These are phyloP conservation scores for Andrena haemorrhoa DNA, from an alignment of 2,888 invertebrate genomes.

Conservation along the genomic window DNA sequence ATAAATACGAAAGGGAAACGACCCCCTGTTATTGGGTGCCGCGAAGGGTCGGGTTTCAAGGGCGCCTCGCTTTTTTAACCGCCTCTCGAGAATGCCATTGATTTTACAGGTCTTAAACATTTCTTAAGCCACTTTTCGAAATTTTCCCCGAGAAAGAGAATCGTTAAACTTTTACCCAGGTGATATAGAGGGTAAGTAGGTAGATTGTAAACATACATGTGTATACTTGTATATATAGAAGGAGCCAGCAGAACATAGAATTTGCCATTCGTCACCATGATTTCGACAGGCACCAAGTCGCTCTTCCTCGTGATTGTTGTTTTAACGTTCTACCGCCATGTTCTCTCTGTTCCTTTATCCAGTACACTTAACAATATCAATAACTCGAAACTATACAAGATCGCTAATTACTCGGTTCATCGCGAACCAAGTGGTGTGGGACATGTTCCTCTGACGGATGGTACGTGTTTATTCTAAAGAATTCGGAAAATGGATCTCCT, in stretches of 20 bases:
- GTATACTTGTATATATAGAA: conserved; percentile 15
- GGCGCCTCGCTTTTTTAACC: not conserved
- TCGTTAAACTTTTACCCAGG: not conserved
- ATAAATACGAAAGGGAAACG: not conserved
- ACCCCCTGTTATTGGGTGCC: not conserved
- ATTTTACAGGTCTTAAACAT: not conserved
- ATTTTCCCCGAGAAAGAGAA: not conserved
- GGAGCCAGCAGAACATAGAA: not conserved
- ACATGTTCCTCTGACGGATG: not conserved
- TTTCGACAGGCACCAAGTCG: not conserved
- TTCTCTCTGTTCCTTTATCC: not conserved
- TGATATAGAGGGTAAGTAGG: not conserved
- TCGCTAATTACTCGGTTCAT: not conserved
- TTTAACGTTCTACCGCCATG: not conserved
- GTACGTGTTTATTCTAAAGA: not conserved
- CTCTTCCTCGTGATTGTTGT: not conserved
- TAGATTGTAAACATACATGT: no score
- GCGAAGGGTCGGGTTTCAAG: not conserved
- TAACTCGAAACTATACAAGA: not conserved
- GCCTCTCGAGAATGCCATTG: no score
- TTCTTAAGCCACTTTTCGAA: not conserved
- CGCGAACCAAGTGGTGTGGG: no score
- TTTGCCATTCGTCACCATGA: conserved; percentile 35
- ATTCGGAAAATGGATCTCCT: not conserved
- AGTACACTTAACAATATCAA: not conserved